Conservation (phyloP, 2,888 invertebrate genomes). For the Anthophora plumipes region DNA sequence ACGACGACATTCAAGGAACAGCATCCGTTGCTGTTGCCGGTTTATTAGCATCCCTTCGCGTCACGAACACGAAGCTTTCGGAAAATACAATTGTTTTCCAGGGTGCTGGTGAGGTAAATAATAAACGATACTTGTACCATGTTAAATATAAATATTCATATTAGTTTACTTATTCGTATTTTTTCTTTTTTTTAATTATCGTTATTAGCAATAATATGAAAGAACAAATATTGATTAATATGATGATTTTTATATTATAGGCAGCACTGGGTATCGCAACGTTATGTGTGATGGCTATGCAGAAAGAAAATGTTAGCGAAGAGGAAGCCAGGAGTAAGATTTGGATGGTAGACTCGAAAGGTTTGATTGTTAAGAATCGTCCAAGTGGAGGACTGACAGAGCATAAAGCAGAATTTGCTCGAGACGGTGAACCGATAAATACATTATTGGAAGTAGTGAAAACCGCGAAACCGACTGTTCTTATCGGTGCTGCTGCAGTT, state of each 20-base stretch:
- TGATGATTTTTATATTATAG: slow-evolving; percentile 82
- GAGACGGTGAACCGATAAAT: slow-evolving; percentile 90
- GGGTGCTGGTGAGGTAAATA: slow-evolving; percentile 96
- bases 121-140: too few relatives aligned
- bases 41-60: slow-evolving; percentile 92
- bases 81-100: slow-evolving; percentile 96
- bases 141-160: too few relatives aligned
- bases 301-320: slow-evolving; percentile 91
- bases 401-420: slow-evolving; percentile 94
- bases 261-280: slow-evolving; percentile 97
- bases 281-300: slow-evolving; percentile 97
- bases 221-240: background rate
- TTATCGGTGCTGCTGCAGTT: slow-evolving; percentile 98
- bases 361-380: slow-evolving; percentile 95
- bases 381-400: slow-evolving; percentile 92
- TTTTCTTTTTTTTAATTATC: background rate
- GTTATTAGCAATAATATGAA: background rate
- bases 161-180: too few relatives aligned
- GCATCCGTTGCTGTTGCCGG: slow-evolving; percentile 98
- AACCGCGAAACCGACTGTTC: slow-evolving; percentile 92
- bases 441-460: slow-evolving; percentile 93
- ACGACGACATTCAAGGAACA: slow-evolving; percentile 99
- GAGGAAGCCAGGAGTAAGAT: slow-evolving; percentile 92
- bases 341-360: slow-evolving; percentile 98
- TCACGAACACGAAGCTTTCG: slow-evolving; percentile 92